A percentile compares a stretch with the other conserved stretches of the same genome.
Evolutionary conservation across 2,113 vertebrate species (phyloP).

Genomic region (Brachypteracias leptosomus): DNA sequence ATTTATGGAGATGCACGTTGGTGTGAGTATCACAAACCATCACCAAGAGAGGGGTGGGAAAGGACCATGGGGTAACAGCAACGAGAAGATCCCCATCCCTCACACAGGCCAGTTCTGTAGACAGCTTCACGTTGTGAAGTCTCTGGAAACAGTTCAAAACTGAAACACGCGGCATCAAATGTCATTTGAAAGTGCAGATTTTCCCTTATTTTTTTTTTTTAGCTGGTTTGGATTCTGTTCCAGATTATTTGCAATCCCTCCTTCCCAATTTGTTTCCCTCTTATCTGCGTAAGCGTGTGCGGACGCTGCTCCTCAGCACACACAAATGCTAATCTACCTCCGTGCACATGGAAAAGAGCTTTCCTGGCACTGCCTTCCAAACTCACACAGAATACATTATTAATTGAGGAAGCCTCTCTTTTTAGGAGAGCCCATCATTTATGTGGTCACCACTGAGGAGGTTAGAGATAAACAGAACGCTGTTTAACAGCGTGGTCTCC

Average conservation of each 20-base stretch:
- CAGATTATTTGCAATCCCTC: slow-evolving; percentile 50
- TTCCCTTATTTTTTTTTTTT: slow-evolving; percentile 42
- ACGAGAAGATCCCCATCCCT: background rate
- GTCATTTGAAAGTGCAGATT: slow-evolving; percentile 29
- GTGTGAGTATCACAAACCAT: background rate
- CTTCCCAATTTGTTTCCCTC: slow-evolving; percentile 66
- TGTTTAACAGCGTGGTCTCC: slow-evolving; percentile 42
- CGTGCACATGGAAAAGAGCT: slow-evolving; percentile 52
- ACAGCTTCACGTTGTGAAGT: background rate
- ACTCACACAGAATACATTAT: slow-evolving; percentile 64
- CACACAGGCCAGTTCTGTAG: background rate
- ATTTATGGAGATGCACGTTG: background rate
- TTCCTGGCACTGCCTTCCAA: slow-evolving; percentile 46
- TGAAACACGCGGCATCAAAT: background rate
- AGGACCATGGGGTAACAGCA: background rate
- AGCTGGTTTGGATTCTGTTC: slow-evolving; percentile 57
- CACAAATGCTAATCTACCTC: slow-evolving; percentile 65
- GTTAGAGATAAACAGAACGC: slow-evolving; percentile 17
- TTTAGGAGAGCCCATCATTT: slow-evolving; percentile 56
- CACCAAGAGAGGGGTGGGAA: background rate
- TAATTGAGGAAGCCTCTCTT: slow-evolving; percentile 37
- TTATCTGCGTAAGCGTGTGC: slow-evolving; percentile 64
- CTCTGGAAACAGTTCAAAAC: slow-evolving; percentile 19
- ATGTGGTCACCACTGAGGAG: slow-evolving; percentile 31
- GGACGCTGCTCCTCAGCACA: slow-evolving; percentile 40